A percentile compares a stretch with the other conserved stretches of the same genome.
Evolutionary conservation across 1,140 invertebrate genomes (phyloP).

Genomic region (Mizuhopecten yessoensis): DNA sequence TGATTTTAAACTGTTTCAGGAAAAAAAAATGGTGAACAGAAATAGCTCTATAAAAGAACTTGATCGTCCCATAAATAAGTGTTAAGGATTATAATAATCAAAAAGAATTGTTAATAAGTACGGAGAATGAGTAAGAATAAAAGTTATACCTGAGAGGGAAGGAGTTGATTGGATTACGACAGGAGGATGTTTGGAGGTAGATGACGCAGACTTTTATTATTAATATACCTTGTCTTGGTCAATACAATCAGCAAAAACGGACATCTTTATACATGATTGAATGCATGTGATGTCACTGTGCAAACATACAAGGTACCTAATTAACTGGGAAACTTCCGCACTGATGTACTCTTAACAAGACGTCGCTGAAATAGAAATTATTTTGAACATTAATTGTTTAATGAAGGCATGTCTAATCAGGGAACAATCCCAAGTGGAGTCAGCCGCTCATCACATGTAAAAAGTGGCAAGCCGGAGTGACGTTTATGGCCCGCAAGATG

Average conservation of each 20-base stretch:
- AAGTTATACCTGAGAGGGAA: not conserved
- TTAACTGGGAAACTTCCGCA: not conserved
- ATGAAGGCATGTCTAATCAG: conserved; percentile 33
- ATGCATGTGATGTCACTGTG: not conserved
- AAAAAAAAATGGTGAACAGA: not conserved
- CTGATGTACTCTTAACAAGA: conserved; percentile 17
- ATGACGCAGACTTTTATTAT: conserved; percentile 22
- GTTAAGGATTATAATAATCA: not conserved
- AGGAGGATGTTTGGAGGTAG: not conserved
- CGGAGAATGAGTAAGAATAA: not conserved
- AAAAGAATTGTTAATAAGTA: conserved; percentile 10
- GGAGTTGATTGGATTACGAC: not conserved
- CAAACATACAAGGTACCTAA: conserved; percentile 2
- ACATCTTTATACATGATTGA: conserved; percentile 26
- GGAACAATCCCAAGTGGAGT: not conserved
- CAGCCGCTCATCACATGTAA: not conserved
- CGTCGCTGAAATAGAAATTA: not conserved
- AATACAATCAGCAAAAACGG: not conserved
- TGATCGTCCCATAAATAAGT: not conserved
- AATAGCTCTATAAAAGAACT: not conserved
- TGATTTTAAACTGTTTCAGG: not conserved
- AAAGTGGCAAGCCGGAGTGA: conserved; percentile 11
- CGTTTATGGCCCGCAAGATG: conserved; percentile 31
- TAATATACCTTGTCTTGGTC: not conserved
- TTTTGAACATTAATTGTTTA: conserved; percentile 40